Base-by-base conservation (phyloP, 2,888 invertebrate species). In the Cyclophora punctaria region DNA sequence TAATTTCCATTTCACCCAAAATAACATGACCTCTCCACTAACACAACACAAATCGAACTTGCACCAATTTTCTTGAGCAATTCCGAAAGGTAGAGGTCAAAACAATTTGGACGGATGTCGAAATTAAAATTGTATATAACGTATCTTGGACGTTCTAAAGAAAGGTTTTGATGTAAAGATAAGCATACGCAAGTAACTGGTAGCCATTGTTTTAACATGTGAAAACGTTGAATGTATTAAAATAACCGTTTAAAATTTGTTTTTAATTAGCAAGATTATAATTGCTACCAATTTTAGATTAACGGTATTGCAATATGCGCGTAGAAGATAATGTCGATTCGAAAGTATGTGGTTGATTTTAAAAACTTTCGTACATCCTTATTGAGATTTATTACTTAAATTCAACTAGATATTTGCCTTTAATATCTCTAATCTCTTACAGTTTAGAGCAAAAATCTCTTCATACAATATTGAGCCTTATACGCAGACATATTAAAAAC, bases 141-240 rank as follows among this genome's bases (percentile, higher is more conserved):
- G 68, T 73, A 64, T 20, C 67, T 73, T 70, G 65, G 68, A 75
- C 68, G 75, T 71, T 72, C 68, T 69, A 72, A 78, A 78, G 82
- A 82, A 83, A 84, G 78, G 78, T 73, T 81, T 78, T 74, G 84
- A 86, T 86, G 78, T 63, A 55, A 67, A 64, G 84, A 86, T 83
- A 82, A 83, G 73, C 65, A 62, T 63, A 67, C 72, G 69, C 72
- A 73, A 71, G 71, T 79, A 81, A 83, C 83, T 75, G 83, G 78
- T 80, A 78, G 80, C 86, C 77, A 87, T 86, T 87, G 86, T 87
- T 81, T 83, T 78, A 78, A 74, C 73, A 80, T 84, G 84, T 78
- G 84, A 83, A 79, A 80, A 82, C 78, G 74, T 79, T 76, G 59
- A 44, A 48, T 66, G 67, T 75, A 78, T 77, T 80, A 78, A 74